Percentiles rank a stretch among this genome's conserved stretches.
These are phyloP conservation scores for Siderastrea radians DNA, from an alignment of 92 coral and sea anemone genomes.

Conservation along the genomic window DNA sequence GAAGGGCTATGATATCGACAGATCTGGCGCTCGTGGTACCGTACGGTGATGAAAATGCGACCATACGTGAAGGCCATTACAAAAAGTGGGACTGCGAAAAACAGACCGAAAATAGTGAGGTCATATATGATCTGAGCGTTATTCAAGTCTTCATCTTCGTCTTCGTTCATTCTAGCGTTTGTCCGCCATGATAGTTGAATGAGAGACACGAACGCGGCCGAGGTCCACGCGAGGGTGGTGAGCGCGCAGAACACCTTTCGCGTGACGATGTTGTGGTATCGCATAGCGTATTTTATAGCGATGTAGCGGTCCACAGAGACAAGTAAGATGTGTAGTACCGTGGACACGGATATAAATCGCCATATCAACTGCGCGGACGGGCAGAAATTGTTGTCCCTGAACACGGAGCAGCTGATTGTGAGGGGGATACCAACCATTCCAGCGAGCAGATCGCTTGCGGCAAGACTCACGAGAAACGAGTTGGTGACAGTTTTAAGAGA, in stretches of 20 bases:
- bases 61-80: slow-evolving; percentile 52
- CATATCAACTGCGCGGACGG: slow-evolving; percentile 28
- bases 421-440: slow-evolving; percentile 71
- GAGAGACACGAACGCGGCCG: slow-evolving; percentile 48
- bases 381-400: slow-evolving; percentile 44
- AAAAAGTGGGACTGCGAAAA: slow-evolving; percentile 55
- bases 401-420: slow-evolving; percentile 47
- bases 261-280: slow-evolving; percentile 63
- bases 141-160: neutral
- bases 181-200: slow-evolving; percentile 68
- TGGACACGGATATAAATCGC: slow-evolving; percentile 69
- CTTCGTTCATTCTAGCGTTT: slow-evolving; percentile 20
- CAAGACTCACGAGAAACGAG: slow-evolving; percentile 66
- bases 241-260: slow-evolving; percentile 31
- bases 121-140: slow-evolving; percentile 43
- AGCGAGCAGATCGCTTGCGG: slow-evolving; percentile 68
- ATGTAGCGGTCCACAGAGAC: slow-evolving; percentile 70
- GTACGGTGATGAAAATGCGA: slow-evolving; percentile 58
- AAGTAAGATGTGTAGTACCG: slow-evolving; percentile 62
- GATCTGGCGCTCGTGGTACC: slow-evolving; percentile 58
- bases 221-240: slow-evolving; percentile 50
- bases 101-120: slow-evolving; percentile 26
- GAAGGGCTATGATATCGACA: slow-evolving; percentile 44
- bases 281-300: slow-evolving; percentile 56
- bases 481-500: slow-evolving; percentile 61